Conservation (phyloP, 1,140 invertebrate species). For the Drosophila varians region DNA sequence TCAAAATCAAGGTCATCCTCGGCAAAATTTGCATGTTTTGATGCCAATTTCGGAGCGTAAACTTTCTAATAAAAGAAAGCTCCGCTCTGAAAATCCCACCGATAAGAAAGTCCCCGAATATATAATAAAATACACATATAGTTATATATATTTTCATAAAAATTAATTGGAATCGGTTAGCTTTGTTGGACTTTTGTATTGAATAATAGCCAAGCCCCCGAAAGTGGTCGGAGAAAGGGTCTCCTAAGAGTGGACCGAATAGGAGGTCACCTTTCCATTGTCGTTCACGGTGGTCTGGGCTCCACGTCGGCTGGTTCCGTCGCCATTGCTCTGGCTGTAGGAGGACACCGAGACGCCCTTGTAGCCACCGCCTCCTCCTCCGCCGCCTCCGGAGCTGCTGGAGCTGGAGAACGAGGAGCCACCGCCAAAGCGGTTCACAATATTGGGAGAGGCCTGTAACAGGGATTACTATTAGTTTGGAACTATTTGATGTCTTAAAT, state of each 20-base stretch:
- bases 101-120: slow-evolving; percentile 38
- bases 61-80: slow-evolving; percentile 72
- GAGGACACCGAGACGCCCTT: slow-evolving; percentile 88
- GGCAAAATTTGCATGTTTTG: slow-evolving; percentile 29
- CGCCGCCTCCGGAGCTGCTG: slow-evolving; percentile 78
- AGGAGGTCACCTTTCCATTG: slow-evolving; percentile 88
- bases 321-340: slow-evolving; percentile 86
- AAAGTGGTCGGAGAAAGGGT: neutral
- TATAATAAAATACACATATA: slow-evolving; percentile 41
- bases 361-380: slow-evolving; percentile 83
- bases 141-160: slow-evolving; percentile 38
- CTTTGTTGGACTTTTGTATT: neutral
- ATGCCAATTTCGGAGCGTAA: slow-evolving; percentile 2
- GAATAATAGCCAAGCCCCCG: neutral
- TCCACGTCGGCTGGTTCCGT: slow-evolving; percentile 84
- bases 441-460: slow-evolving; percentile 85
- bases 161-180: slow-evolving; percentile 15
- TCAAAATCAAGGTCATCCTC: slow-evolving; percentile 59
- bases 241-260: slow-evolving; percentile 84
- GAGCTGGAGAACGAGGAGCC: slow-evolving; percentile 77
- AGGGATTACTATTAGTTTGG: neutral
- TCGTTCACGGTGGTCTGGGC: slow-evolving; percentile 89
- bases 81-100: slow-evolving; percentile 13
- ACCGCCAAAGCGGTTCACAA: slow-evolving; percentile 85
- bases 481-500: neutral